Evolutionary conservation across 2,888 invertebrate genomes (phyloP), one percentile per base, ranked within the genome.

Genomic region (Chrysomela aeneicollis): DNA sequence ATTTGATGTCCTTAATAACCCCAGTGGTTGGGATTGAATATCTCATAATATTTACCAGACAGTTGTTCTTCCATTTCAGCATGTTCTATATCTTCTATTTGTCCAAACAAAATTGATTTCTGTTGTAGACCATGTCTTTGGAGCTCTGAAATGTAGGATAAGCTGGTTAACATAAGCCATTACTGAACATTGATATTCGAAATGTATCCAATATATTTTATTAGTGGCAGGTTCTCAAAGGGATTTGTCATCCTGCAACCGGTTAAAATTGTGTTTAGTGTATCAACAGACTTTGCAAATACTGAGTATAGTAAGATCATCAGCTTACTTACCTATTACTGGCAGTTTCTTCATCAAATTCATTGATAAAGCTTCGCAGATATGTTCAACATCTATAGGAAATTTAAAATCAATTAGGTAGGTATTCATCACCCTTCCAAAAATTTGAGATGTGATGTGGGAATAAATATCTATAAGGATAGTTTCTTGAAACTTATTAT

Each of bases 101-200:
- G 10, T 10, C 35, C 10, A 35, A 9, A 35, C 35, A 35, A 35
- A 35, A 35, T 35, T 6, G 35, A 35, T 35, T 35, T 35, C 35
- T n/a, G n/a, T n/a, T 35, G 35, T 9, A 35, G 8, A 10, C 35
- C 35, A 35, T 35, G 35, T 35, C 35, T 35, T 35, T 46, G 46
- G n/a, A n/a, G 46, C 46, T 46, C 46, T 46, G 46, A 46, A 46
- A 46, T 46, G 46, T 46, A 17, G 5, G 17, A 46, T 46, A 17
- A 46, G 46, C 46, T 46, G 46, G 46, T n/a, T 46, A 46, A 9
- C 46, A 46, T 17, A 46, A 46, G 46, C 46, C 12, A 46, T 12
- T 15, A 9, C 6, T 46, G 15, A 46, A 46, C 46, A 46, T 46
- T 46, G 4, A 12, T 46, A 17, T 46, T 46, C 46, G 5, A 46